These are phyloP conservation scores for Leptodactylus fallax DNA, from an alignment of 2,797 vertebrate genomes.

Conservation along the genomic window DNA sequence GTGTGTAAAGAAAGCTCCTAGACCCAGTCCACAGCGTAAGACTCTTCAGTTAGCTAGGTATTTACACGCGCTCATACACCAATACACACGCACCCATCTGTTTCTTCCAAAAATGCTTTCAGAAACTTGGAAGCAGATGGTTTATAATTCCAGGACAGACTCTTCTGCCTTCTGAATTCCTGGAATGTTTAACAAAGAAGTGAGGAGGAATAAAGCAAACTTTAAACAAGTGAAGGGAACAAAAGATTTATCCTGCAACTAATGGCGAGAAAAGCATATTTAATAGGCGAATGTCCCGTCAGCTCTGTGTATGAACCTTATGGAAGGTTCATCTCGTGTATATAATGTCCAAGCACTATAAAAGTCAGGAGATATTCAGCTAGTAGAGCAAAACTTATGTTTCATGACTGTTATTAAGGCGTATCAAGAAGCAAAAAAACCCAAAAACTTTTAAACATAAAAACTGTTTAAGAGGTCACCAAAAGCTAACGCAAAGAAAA, in stretches of 20 bases:
- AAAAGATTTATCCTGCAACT: conserved; percentile 4
- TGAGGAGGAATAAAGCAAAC: conserved; percentile 11
- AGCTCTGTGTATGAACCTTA: not conserved
- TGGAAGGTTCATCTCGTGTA: not conserved
- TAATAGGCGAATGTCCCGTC: not conserved
- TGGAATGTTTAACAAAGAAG: conserved; percentile 61
- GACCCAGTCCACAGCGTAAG: not conserved
- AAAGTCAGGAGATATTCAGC: not conserved
- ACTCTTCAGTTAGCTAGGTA: conserved; percentile 24
- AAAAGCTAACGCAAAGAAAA: not conserved
- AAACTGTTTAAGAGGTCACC: not conserved
- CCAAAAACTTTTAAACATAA: not conserved
- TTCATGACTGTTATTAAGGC: no score
- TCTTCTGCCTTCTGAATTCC: conserved; percentile 58
- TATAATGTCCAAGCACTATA: not conserved
- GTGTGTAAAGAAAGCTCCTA: not conserved
- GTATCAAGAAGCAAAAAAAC: not conserved
- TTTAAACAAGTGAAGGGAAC: conserved; percentile 13
- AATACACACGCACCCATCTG: conserved; percentile 53
- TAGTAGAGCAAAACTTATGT: not conserved
- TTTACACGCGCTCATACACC: conserved; percentile 39
- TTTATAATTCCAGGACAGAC: conserved; percentile 63
- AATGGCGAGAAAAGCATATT: not conserved
- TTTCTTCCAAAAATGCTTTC: conserved; percentile 60
- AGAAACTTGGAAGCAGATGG: conserved; percentile 62